Conservation (phyloP, 2,797 vertebrate genomes). For the Zonotrichia albicollis region DNA sequence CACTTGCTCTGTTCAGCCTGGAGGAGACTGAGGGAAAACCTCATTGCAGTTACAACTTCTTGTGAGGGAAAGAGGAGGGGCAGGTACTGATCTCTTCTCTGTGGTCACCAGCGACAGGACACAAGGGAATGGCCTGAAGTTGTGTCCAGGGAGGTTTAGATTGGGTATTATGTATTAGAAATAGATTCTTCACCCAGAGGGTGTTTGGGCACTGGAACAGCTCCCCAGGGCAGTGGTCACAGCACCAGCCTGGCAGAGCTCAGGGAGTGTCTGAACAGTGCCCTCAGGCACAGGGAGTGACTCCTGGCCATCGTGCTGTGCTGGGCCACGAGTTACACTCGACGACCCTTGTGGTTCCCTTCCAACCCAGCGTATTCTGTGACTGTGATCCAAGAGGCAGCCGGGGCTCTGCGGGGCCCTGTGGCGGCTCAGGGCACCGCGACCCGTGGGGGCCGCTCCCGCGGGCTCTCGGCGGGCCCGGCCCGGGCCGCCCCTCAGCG, state of each 20-base stretch:
- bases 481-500: too few relatives aligned
- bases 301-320: too few relatives aligned
- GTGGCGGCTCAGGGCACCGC: not conserved
- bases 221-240: not conserved
- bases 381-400: not conserved
- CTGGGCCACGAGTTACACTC: not conserved
- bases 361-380: not conserved
- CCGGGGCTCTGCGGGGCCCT: fast-evolving
- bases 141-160: not conserved
- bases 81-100: not conserved
- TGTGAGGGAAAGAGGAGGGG: not conserved
- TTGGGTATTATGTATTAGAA: not conserved
- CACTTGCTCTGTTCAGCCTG: not conserved
- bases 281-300: not conserved
- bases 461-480: too few relatives aligned
- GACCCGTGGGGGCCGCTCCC: too few relatives aligned
- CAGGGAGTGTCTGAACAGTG: fast-evolving
- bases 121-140: fast-evolving
- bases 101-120: not conserved
- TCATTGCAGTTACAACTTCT: not conserved
- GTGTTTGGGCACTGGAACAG: not conserved
- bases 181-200: not conserved
- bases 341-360: not conserved
- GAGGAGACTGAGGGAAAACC: not conserved
- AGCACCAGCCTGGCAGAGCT: not conserved